Evolutionary conservation across 2,113 vertebrate species (phyloP).

Genomic region (Ammodramus savannarum): DNA sequence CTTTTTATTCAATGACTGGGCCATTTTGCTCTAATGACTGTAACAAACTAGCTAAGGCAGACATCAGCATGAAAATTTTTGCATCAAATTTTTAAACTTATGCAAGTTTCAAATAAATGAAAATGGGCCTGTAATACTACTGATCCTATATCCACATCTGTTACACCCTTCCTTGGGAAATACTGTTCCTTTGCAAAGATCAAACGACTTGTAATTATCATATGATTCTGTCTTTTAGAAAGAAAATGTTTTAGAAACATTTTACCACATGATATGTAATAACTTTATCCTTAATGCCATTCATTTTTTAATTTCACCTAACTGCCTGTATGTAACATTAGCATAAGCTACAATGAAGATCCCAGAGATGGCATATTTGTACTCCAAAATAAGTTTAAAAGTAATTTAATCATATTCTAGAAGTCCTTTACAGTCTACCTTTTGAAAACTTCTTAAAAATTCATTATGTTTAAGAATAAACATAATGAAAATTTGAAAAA

Average conservation of each 20-base stretch:
- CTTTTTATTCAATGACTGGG: neutral
- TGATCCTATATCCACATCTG: neutral
- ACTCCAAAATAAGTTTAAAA: neutral
- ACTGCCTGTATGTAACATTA: neutral
- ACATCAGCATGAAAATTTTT: neutral
- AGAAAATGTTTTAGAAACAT: neutral
- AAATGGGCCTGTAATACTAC: neutral
- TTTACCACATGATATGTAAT: neutral
- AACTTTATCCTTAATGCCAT: neutral
- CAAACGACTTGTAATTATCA: neutral
- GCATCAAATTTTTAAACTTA: neutral
- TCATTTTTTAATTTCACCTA: neutral
- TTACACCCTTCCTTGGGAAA: neutral
- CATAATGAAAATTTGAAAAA: too few species aligned
- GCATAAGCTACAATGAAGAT: neutral
- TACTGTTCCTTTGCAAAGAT: neutral
- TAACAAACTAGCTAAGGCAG: neutral
- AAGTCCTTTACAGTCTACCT: neutral
- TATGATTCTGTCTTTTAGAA: neutral
- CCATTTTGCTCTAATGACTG: neutral
- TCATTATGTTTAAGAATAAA: neutral
- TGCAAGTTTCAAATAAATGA: neutral
- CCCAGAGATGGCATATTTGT: neutral
- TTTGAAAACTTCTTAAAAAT: neutral
- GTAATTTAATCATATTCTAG: neutral